These are phyloP conservation scores for Lycia hirtaria DNA, from an alignment of 2,888 invertebrate genomes.

Conservation along the genomic window DNA sequence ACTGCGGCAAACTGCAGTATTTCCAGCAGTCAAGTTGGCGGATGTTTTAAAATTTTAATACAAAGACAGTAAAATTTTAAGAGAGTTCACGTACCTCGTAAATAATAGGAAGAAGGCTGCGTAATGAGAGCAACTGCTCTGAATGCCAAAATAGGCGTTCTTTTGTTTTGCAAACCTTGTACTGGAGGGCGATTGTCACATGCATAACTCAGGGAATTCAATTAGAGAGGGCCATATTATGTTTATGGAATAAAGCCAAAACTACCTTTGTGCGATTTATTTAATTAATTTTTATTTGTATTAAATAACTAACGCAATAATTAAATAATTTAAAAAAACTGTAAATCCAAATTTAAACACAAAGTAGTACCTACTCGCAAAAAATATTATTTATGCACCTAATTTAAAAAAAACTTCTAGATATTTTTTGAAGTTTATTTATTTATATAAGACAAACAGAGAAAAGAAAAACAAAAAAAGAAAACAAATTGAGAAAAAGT, in stretches of 20 bases:
- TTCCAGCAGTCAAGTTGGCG: not conserved
- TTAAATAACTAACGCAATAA: too few species aligned
- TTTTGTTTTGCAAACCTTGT: conserved; percentile 44
- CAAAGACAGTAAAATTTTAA: conserved; percentile 34
- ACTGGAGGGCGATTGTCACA: conserved; percentile 42
- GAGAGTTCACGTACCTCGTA: conserved; percentile 53
- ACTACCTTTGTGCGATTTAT: too few species aligned
- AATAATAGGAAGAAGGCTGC: conserved; percentile 51
- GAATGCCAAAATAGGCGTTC: conserved; percentile 52
- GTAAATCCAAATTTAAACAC: too few species aligned
- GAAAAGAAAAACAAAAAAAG: too few species aligned
- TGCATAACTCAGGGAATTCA: conserved; percentile 36
- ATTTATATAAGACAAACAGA: too few species aligned
- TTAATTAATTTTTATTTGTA: too few species aligned
- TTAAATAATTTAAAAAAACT: too few species aligned
- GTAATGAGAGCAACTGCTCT: conserved; percentile 56
- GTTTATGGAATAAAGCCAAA: conserved; percentile 15
- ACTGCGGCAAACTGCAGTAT: conserved; percentile 20
- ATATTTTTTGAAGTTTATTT: too few species aligned
- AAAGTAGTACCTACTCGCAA: too few species aligned
- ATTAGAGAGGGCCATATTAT: conserved; percentile 29
- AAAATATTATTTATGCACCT: too few species aligned
- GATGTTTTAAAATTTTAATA: conserved; percentile 21
- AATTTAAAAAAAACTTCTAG: too few species aligned
- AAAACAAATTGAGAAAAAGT: too few species aligned